Percentiles rank a stretch among this genome's conserved stretches.
phyloP scores from a whole-genome alignment of 2,797 vertebrate species.

The Acanthis flammea region DNA sequence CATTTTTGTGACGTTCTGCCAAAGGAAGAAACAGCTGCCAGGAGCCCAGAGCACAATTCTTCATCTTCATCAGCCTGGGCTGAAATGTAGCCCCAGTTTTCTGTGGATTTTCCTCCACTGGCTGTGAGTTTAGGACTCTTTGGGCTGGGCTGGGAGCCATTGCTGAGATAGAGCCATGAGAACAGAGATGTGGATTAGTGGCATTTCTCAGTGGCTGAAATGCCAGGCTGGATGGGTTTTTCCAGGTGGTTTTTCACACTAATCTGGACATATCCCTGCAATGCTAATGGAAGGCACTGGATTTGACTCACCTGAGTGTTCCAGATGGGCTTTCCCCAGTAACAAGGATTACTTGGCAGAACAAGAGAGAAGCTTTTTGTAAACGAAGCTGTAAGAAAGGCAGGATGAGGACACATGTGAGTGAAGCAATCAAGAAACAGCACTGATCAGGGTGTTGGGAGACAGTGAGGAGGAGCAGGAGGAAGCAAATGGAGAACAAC shows the following conservation, averaged over 20 bases:
- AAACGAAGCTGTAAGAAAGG: neutral
- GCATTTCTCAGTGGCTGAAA: neutral
- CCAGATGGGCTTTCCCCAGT: neutral
- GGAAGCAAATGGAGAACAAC: slow-evolving; percentile 30
- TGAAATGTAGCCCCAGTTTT: neutral
- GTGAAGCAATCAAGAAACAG: neutral
- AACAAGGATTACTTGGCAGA: neutral
- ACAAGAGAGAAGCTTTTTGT: neutral
- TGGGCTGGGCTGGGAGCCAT: neutral
- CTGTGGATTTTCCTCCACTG: neutral
- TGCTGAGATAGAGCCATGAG: neutral
- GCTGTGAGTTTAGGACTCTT: neutral
- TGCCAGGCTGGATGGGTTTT: neutral
- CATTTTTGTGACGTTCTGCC: neutral
- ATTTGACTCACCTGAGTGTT: neutral
- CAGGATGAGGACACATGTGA: neutral
- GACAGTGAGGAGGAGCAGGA: neutral
- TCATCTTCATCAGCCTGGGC: neutral
- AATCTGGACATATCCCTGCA: neutral
- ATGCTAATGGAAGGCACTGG: neutral
- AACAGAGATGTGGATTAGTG: neutral
- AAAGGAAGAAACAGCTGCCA: neutral
- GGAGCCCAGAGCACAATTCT: neutral
- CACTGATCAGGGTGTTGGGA: neutral
- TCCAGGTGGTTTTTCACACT: neutral